phyloP scores from a whole-genome alignment of 2,113 vertebrate species.

The Callospermophilus lateralis region DNA sequence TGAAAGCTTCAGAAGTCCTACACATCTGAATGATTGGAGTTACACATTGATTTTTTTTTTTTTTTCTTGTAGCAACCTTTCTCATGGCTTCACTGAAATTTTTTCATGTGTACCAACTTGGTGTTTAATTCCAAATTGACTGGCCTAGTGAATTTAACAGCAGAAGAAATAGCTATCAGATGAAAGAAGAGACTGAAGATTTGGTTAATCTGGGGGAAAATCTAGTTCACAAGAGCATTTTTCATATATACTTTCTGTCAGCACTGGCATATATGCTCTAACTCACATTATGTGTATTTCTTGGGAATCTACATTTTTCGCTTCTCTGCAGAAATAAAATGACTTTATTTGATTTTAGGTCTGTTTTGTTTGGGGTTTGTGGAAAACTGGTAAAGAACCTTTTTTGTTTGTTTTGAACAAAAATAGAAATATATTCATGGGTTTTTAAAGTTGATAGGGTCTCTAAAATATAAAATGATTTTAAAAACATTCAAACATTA shows the following conservation, averaged over 20 bases:
- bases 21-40: not conserved
- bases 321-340: conserved; percentile 24
- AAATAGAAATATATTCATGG: not conserved
- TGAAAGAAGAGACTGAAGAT: not conserved
- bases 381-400: not conserved
- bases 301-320: not conserved
- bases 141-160: conserved; percentile 22
- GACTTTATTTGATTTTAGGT: conserved; percentile 32
- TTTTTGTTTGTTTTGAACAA: not conserved
- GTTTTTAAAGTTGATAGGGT: not conserved
- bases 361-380: not conserved
- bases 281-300: conserved; percentile 7
- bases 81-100: not conserved
- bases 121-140: conserved; percentile 43
- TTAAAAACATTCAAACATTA: not conserved
- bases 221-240: not conserved
- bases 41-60: conserved; percentile 7
- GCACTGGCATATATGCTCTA: not conserved
- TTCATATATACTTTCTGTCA: not conserved
- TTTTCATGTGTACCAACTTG: not conserved
- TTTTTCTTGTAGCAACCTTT: not conserved
- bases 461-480: conserved; percentile 4
- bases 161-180: not conserved
- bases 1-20: not conserved
- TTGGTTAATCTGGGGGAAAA: not conserved